Conservation (phyloP, 2,888 invertebrate genomes). For the Drosophila phalerata region DNA sequence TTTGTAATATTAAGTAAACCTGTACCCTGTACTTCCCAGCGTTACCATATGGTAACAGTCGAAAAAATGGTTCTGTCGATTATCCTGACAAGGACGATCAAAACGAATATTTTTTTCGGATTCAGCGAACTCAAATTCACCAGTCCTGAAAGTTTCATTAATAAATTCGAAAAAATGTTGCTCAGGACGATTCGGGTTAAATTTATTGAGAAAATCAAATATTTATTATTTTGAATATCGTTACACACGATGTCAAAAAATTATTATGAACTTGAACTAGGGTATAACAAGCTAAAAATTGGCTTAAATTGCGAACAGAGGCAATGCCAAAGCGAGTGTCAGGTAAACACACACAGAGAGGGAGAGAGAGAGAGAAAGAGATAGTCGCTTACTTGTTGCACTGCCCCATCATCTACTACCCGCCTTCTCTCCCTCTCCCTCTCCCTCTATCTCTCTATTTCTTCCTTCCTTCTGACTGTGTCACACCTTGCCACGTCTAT, state of each 20-base stretch:
- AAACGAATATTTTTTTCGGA: no score
- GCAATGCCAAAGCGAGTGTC: conserved; percentile 2
- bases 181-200: no score
- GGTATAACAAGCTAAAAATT: conserved; percentile 32
- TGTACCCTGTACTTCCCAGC: no score
- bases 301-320: conserved; percentile 34
- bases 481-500: neutral
- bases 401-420: neutral
- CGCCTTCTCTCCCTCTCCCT: neutral
- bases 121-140: no score
- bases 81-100: no score
- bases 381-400: conserved; percentile 8
- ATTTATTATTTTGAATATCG: no score
- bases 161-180: no score
- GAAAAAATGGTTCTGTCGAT: no score
- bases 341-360: neutral
- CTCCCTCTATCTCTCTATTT: neutral
- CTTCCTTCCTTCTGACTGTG: neutral
- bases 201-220: no score
- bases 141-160: no score
- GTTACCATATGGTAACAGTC: no score
- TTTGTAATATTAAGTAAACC: no score
- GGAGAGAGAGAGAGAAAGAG: neutral
- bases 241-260: neutral
- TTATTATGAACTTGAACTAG: neutral